Percentiles rank a stretch among this genome's conserved stretches.
These are phyloP conservation scores for Nasalis larvatus DNA, from an alignment of 2,113 vertebrate species.

Conservation along the genomic window DNA sequence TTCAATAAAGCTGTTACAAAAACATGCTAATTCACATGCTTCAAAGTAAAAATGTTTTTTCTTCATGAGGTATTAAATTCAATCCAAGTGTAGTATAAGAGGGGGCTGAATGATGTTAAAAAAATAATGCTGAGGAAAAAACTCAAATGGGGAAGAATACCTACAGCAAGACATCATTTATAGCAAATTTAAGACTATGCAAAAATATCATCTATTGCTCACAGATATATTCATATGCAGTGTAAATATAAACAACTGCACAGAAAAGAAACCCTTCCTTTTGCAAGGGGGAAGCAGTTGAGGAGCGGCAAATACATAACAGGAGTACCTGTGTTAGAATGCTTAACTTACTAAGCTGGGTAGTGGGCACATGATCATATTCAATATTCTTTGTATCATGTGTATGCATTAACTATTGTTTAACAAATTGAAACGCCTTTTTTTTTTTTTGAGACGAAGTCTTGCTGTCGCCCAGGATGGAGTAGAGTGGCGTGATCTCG, in stretches of 20 bases:
- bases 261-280: neutral
- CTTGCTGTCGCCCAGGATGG: too few relatives aligned
- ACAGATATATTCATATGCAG: neutral
- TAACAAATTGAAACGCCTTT: neutral
- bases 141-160: neutral
- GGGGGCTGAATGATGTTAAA: neutral
- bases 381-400: neutral
- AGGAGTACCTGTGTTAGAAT: neutral
- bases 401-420: neutral
- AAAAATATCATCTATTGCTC: neutral
- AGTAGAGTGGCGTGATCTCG: too few relatives aligned
- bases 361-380: neutral
- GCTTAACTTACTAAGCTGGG: neutral
- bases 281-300: neutral
- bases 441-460: too few relatives aligned
- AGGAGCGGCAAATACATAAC: neutral
- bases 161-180: neutral
- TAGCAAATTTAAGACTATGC: neutral
- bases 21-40: neutral
- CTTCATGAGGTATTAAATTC: neutral
- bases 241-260: neutral
- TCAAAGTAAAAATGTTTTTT: conserved; percentile 23
- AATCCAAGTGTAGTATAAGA: neutral
- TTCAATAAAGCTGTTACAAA: neutral
- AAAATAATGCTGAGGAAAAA: neutral